Conservation (phyloP, 2,888 invertebrate species). For the Erebia ligea region DNA sequence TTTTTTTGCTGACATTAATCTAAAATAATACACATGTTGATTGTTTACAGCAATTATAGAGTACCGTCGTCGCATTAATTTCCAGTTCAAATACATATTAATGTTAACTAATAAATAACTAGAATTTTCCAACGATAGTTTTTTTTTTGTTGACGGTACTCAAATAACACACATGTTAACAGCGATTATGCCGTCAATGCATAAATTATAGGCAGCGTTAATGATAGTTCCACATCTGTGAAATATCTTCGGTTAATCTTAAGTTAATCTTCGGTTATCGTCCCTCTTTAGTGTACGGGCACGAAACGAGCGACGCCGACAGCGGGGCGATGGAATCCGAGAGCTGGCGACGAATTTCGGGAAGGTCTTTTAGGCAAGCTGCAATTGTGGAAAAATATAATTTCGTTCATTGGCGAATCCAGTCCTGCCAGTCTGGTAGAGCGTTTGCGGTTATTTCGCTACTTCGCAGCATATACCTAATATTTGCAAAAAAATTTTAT, state of each 20-base stretch:
- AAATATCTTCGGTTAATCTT: constrained; percentile 58
- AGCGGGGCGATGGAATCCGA: too few species aligned
- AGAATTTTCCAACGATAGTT: constrained; percentile 4
- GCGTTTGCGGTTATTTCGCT: too few species aligned
- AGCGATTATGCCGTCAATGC: constrained; percentile 45
- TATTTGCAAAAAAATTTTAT: too few species aligned
- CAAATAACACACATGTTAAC: constrained; percentile 35
- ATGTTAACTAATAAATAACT: constrained; percentile 6
- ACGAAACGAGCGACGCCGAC: too few species aligned
- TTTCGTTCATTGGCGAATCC: too few species aligned
- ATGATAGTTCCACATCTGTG: constrained; percentile 70
- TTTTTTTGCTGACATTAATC: constrained; percentile 5
- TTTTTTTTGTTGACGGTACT: constrained; percentile 31
- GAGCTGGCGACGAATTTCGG: too few species aligned
- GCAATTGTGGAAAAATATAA: too few species aligned
- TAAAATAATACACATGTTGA: background rate
- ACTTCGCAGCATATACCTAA: too few species aligned
- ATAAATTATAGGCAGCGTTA: constrained; percentile 64
- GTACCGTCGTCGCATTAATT: background rate
- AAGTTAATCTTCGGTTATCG: constrained; percentile 44
- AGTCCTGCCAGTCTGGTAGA: too few species aligned
- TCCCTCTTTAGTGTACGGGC: too few species aligned
- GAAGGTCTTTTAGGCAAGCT: too few species aligned
- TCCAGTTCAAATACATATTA: constrained; percentile 10
- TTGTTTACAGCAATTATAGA: constrained; percentile 36